A percentile compares a stretch with the other conserved stretches of the same genome.
Evolutionary conservation across 2,888 invertebrate species (phyloP).

Genomic region (Nemurella pictetii): DNA sequence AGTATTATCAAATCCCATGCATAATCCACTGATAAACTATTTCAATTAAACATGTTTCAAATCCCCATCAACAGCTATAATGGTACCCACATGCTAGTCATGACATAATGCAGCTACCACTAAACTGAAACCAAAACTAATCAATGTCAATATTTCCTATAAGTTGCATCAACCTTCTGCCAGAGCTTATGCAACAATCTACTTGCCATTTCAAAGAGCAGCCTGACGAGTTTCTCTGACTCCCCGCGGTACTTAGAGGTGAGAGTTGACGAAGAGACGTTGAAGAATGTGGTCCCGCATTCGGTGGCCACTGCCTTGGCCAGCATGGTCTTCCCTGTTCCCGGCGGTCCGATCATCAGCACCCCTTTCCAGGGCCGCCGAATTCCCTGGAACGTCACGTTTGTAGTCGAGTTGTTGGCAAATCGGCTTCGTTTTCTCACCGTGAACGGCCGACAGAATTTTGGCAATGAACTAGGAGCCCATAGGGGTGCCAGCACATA

Average conservation of each 20-base stretch:
- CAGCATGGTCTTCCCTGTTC: conserved; percentile 94
- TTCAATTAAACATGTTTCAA: not conserved
- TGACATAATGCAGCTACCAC: not conserved
- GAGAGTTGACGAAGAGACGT: conserved; percentile 94
- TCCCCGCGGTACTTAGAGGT: conserved; percentile 99
- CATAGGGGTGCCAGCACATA: not conserved
- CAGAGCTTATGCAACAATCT: not conserved
- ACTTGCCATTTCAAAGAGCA: conserved; percentile 94
- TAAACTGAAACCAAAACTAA: no score
- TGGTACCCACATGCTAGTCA: not conserved
- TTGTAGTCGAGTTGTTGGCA: no score
- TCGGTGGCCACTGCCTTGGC: conserved; percentile 98
- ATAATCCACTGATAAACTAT: not conserved
- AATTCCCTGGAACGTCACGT: conserved; percentile 71
- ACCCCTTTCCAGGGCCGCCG: conserved; percentile 96
- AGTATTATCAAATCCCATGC: not conserved
- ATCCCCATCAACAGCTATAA: not conserved
- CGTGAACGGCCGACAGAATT: no score
- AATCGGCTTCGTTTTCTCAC: no score
- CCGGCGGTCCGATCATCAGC: conserved; percentile 91
- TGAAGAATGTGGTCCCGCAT: conserved; percentile 96
- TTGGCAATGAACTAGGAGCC: not conserved
- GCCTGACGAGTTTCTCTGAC: conserved; percentile 94
- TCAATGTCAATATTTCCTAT: no score
- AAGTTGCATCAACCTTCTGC: not conserved